Evolutionary conservation across 2,113 vertebrate species (phyloP).

Genomic region (Thinocorus orbignyianus): DNA sequence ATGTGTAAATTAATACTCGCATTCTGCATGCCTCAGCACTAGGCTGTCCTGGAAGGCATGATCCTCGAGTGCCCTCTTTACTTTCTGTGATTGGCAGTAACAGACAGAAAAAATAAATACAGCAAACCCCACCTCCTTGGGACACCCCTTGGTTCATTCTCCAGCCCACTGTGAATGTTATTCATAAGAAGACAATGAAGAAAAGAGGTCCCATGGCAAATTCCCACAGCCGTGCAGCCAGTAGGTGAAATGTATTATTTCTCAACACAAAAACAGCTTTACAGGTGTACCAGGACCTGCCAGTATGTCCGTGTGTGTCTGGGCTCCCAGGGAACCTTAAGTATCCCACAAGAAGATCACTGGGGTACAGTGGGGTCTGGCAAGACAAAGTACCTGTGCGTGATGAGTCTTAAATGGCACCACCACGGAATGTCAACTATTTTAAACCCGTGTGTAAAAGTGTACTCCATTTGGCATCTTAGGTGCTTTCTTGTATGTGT

Average conservation of each 20-base stretch:
- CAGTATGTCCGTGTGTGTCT: rapidly evolving
- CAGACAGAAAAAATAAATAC: conserved; percentile 5
- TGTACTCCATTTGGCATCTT: not conserved
- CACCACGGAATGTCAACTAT: not conserved
- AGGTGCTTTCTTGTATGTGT: not conserved
- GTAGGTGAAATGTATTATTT: not conserved
- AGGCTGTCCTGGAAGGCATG: not conserved
- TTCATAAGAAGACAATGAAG: not conserved
- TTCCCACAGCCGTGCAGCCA: not conserved
- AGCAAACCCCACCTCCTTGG: not conserved
- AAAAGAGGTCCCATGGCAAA: not conserved
- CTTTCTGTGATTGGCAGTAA: conserved; percentile 40
- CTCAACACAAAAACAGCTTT: not conserved
- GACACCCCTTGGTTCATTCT: not conserved
- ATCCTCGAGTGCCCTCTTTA: not conserved
- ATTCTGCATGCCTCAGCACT: not conserved
- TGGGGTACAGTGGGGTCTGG: no score
- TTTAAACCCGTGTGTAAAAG: not conserved
- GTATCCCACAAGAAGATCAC: not conserved
- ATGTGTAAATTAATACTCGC: conserved; percentile 18
- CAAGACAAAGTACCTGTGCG: not conserved
- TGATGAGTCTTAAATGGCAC: not conserved
- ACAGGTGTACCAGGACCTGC: not conserved
- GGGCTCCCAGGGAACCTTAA: not conserved
- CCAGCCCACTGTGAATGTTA: not conserved